Conservation (phyloP, 2,888 invertebrate species). For the Drosophila borealis region DNA sequence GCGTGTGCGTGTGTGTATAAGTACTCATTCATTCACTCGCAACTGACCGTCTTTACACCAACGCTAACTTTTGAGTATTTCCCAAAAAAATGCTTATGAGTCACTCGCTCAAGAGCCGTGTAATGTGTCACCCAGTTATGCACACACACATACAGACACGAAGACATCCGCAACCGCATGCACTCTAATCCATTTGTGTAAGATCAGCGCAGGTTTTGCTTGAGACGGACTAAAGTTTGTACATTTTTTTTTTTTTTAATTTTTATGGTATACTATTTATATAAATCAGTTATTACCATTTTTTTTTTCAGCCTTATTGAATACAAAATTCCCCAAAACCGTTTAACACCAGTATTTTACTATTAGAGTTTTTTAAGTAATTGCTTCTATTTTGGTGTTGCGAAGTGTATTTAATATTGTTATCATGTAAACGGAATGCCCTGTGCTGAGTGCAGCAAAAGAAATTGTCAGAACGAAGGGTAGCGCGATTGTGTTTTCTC, state of each 20-base stretch:
- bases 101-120: conserved; percentile 52
- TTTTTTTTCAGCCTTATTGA: too few species aligned
- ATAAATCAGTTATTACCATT: too few species aligned
- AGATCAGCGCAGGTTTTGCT: neutral
- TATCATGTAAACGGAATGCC: conserved; percentile 2
- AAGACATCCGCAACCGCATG: conserved; percentile 20
- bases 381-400: conserved; percentile 3
- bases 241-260: neutral
- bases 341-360: too few species aligned
- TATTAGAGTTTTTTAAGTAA: too few species aligned
- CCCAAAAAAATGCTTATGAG: conserved; percentile 37
- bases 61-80: conserved; percentile 38
- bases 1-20: neutral
- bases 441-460: conserved; percentile 17
- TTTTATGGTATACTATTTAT: neutral
- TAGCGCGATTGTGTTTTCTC: neutral
- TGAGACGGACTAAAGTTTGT: neutral
- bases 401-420: conserved; percentile 5
- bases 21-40: conserved; percentile 5
- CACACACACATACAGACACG: conserved; percentile 23
- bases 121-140: conserved; percentile 54
- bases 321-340: too few species aligned
- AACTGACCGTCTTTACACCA: conserved; percentile 40
- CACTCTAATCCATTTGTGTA: conserved; percentile 13
- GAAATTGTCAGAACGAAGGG: neutral